A percentile compares a stretch with the other conserved stretches of the same genome.
phyloP scores from a whole-genome alignment of 2,113 vertebrate genomes.

The Cichladusa arquata region DNA sequence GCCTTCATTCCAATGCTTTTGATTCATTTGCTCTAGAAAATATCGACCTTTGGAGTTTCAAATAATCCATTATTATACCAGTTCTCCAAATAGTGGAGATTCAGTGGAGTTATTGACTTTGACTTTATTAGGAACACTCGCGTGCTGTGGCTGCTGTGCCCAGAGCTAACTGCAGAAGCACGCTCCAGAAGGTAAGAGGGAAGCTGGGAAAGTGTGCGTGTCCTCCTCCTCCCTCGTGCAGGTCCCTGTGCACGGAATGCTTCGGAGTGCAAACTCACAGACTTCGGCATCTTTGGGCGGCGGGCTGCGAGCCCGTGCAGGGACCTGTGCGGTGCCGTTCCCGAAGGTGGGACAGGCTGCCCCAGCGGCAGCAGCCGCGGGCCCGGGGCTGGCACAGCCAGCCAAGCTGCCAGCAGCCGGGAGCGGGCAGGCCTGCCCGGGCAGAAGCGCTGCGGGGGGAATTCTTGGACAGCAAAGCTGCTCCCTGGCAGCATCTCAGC shows the following conservation, averaged over 20 bases:
- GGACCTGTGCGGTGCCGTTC: rapidly evolving
- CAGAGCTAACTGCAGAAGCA: rapidly evolving
- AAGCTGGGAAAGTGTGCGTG: rapidly evolving
- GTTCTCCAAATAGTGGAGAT: not conserved
- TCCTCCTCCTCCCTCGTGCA: no score
- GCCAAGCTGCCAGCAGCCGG: not conserved
- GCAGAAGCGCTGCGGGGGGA: not conserved
- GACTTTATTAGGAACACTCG: not conserved
- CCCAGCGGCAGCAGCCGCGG: no score
- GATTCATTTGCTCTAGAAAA: not conserved
- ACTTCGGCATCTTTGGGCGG: rapidly evolving
- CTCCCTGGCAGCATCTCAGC: not conserved
- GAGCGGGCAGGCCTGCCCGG: no score
- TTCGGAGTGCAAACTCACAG: not conserved
- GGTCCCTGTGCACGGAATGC: rapidly evolving
- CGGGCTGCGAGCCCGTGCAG: no score
- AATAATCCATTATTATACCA: not conserved
- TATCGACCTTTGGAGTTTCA: not conserved
- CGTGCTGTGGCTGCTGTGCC: not conserved
- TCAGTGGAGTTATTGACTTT: rapidly evolving
- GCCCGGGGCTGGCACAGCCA: no score
- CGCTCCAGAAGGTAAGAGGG: rapidly evolving
- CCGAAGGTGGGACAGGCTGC: rapidly evolving
- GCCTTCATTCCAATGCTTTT: not conserved
- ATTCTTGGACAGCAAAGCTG: no score